Percentiles rank a stretch among this genome's conserved stretches.
These are phyloP conservation scores for Thymelicus sylvestris DNA, from an alignment of 2,888 invertebrate species.

Conservation along the genomic window DNA sequence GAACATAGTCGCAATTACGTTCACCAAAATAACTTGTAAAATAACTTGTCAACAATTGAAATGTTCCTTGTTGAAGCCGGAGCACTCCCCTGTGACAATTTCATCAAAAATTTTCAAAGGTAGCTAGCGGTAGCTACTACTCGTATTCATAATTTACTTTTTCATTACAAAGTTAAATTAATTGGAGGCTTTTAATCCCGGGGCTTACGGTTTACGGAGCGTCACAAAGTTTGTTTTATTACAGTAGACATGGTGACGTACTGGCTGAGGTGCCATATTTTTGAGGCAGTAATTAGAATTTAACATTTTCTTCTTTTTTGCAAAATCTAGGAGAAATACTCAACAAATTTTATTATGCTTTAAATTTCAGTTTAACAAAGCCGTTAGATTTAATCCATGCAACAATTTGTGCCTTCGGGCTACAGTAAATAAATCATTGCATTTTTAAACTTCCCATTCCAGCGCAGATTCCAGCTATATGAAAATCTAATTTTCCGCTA, in stretches of 20 bases:
- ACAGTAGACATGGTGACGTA: background rate
- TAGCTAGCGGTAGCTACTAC: background rate
- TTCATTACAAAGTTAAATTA: slow-evolving; percentile 32
- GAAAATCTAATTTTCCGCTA: no score
- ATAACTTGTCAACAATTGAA: background rate
- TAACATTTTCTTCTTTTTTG: no score
- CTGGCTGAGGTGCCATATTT: background rate
- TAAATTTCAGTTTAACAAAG: no score
- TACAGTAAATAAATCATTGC: no score
- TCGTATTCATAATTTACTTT: slow-evolving; percentile 24
- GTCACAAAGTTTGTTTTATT: slow-evolving; percentile 15
- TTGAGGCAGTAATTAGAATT: background rate
- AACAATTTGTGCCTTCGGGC: no score
- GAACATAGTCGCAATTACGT: no score
- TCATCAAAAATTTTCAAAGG: slow-evolving; percentile 6
- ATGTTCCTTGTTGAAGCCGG: background rate
- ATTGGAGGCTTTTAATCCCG: slow-evolving; percentile 13
- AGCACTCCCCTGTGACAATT: background rate
- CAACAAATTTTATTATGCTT: no score
- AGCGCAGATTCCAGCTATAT: no score
- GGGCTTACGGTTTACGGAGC: slow-evolving; percentile 5
- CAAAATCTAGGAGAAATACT: no score
- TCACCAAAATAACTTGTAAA: no score
- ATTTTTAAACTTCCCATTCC: no score
- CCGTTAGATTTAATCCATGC: no score